Conservation (phyloP, 1,140 invertebrate species). For the Dryas iulia region DNA sequence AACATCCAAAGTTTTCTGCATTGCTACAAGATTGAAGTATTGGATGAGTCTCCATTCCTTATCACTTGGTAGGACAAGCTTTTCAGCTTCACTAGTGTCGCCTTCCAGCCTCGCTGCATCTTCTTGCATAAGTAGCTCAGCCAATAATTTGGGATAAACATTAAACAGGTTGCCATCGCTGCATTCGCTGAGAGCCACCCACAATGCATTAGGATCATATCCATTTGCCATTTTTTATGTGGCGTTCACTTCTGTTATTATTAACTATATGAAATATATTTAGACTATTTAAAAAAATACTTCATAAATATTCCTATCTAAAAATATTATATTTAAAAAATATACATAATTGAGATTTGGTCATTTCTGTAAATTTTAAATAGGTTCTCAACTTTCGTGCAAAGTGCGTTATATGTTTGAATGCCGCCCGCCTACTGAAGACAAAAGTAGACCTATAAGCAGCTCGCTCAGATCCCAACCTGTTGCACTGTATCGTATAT, state of each 20-base stretch:
- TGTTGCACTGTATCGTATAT: slow-evolving; percentile 38
- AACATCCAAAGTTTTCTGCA: slow-evolving; percentile 80
- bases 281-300: no score
- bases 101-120: slow-evolving; percentile 67
- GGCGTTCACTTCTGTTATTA: neutral
- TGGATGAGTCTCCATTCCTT: slow-evolving; percentile 86
- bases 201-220: slow-evolving; percentile 72
- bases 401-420: slow-evolving; percentile 39
- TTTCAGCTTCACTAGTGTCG: slow-evolving; percentile 68
- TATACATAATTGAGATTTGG: no score
- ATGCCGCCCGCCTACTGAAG: slow-evolving; percentile 50
- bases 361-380: no score
- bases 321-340: no score
- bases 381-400: neutral
- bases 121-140: slow-evolving; percentile 71
- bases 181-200: slow-evolving; percentile 77
- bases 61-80: slow-evolving; percentile 84
- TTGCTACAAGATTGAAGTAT: slow-evolving; percentile 87
- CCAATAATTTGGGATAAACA: slow-evolving; percentile 73
- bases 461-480: slow-evolving; percentile 32
- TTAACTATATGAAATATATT: no score
- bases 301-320: no score
- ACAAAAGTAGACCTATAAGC: slow-evolving; percentile 4
- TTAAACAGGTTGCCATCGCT: slow-evolving; percentile 78
- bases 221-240: slow-evolving; percentile 46